phyloP scores from a whole-genome alignment of 2,113 vertebrate genomes.

The Apteryx mantelli region DNA sequence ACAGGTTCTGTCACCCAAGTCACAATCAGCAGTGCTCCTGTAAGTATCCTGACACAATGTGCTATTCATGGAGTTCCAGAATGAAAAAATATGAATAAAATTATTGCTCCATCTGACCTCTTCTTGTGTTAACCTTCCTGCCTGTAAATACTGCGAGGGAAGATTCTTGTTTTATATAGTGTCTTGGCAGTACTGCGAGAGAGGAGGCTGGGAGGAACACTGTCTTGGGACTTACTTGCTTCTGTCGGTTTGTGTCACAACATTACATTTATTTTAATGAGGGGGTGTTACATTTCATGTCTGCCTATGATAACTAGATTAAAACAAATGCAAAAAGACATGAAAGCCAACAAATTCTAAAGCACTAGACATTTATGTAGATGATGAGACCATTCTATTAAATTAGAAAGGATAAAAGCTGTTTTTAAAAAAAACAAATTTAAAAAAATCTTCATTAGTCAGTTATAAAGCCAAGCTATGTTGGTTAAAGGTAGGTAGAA shows the following conservation, averaged over 20 bases:
- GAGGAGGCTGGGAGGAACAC: background rate
- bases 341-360: background rate
- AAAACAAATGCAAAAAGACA: conserved; percentile 5
- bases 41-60: background rate
- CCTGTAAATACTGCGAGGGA: background rate
- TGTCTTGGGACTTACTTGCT: background rate
- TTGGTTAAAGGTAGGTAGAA: background rate
- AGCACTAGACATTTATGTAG: background rate
- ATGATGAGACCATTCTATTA: background rate
- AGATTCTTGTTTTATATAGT: background rate
- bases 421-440: background rate
- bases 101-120: background rate
- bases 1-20: background rate
- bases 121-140: background rate
- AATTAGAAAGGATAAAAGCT: background rate
- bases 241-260: conserved; percentile 31
- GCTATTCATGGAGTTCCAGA: background rate
- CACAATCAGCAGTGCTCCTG: background rate
- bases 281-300: background rate
- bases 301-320: background rate
- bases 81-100: background rate
- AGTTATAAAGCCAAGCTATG: background rate
- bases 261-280: conserved; percentile 20
- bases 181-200: background rate
- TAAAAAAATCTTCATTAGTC: background rate